Percentiles rank a stretch among this genome's conserved stretches.
phyloP scores from a whole-genome alignment of 2,888 invertebrate genomes.

The Clanis bilineata region DNA sequence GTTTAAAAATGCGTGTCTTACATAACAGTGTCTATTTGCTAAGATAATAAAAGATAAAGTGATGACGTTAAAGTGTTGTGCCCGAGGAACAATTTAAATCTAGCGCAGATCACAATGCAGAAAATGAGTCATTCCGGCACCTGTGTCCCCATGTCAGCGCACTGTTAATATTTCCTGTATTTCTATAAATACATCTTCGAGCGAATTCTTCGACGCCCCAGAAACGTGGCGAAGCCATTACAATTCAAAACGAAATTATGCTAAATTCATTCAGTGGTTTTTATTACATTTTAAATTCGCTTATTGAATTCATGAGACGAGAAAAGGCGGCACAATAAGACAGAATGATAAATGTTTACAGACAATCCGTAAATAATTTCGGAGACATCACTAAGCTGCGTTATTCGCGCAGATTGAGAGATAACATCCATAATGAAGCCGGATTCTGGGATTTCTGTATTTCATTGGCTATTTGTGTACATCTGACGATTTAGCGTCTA shows the following conservation, averaged over 20 bases:
- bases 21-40: neutral
- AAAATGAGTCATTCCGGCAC: slow-evolving; percentile 42
- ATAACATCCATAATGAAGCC: slow-evolving; percentile 15
- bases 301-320: slow-evolving; percentile 1
- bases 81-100: slow-evolving; percentile 30
- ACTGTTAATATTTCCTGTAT: slow-evolving; percentile 58
- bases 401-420: slow-evolving; percentile 16
- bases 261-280: slow-evolving; percentile 9
- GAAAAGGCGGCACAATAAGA: slow-evolving; percentile 7
- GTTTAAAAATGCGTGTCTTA: neutral
- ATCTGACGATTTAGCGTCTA: neutral
- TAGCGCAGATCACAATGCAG: slow-evolving; percentile 26
- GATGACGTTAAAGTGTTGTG: neutral
- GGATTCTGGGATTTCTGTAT: slow-evolving; percentile 12
- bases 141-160: slow-evolving; percentile 53
- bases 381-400: slow-evolving; percentile 18
- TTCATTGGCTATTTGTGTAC: neutral
- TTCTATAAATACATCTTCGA: slow-evolving; percentile 52
- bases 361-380: slow-evolving; percentile 18
- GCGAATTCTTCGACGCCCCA: slow-evolving; percentile 37
- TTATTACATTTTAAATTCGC: slow-evolving; percentile 7
- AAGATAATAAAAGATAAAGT: neutral
- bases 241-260: slow-evolving; percentile 19
- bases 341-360: slow-evolving; percentile 12
- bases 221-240: slow-evolving; percentile 33